Evolutionary conservation across 92 coral and sea anemone species (phyloP), one percentile per base, ranked within the genome.

Genomic region (Actinostola sp.): DNA sequence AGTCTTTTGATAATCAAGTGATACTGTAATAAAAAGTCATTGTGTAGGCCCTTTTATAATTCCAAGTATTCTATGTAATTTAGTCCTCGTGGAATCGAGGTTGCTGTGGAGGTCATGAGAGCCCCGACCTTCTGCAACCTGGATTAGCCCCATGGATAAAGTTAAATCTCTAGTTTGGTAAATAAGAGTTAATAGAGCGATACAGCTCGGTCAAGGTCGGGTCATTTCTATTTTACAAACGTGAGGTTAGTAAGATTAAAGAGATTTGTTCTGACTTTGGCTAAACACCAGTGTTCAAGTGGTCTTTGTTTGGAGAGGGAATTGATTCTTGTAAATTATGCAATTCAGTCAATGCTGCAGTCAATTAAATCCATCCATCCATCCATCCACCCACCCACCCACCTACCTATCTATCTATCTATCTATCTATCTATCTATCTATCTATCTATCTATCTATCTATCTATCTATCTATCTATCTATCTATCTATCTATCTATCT

Each of bases 211-310:
- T 20, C 48, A 48, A 63, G 42, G 73, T 75, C 72, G 67, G 45
- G 86, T 73, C 73, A 86, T 86, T 86, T 86, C 90, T 86, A 86
- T 86, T 86, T 86, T 86, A 86, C 81, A 75, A 86, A 70, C 84
- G 56, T 51, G 66, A 71, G 61, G 77, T 78, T 65, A 79, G 86
- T 71, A 70, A 63, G 61, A 55, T 71, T 71, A 71, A 85, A 80
- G 71, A 75, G 81, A 64, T 75, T 75, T 63, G 61, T 66, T 62
- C 69, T 66, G 69, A 73, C 79, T 59, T 60, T 56, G 77, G 38
- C 77, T 71, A 50, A 32, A 68, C 27, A 12, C 1, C 5, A 8
- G 63, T 57, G 39, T n/a, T n/a, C n/a, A n/a, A n/a, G 42, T 36
- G 4, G 42, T 36, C 42, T 36, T 36, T 36, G 42, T 11, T 36